Percentiles rank a stretch among this genome's conserved stretches.
Conservation (phyloP, 2,113 vertebrate species). For the Etheostoma cragini region DNA sequence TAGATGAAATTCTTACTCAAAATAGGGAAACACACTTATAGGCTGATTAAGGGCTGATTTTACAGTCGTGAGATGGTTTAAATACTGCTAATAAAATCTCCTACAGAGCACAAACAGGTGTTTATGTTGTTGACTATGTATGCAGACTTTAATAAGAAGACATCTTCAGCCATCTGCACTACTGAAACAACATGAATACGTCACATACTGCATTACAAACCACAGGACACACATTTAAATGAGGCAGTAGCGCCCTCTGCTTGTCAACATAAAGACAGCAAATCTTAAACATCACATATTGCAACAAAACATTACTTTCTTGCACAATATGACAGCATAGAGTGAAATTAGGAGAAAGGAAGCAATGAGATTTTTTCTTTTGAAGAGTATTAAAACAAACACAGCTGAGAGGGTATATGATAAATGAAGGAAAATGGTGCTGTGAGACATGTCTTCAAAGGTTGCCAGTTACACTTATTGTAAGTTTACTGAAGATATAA, state of each 20-base stretch:
- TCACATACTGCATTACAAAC: not conserved
- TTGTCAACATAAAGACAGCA: not conserved
- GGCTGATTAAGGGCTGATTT: not conserved
- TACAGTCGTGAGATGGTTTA: not conserved
- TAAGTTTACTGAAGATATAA: not conserved
- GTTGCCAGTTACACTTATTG: not conserved
- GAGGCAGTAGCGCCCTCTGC: conserved; percentile 19
- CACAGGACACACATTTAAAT: not conserved
- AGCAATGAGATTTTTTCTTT: not conserved
- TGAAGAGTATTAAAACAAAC: not conserved
- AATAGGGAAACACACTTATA: not conserved
- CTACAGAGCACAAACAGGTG: not conserved
- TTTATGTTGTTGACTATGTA: not conserved
- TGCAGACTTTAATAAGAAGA: not conserved
- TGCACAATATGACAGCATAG: not conserved
- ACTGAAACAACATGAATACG: not conserved
- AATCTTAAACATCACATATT: not conserved
- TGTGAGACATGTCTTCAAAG: not conserved
- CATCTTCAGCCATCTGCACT: not conserved
- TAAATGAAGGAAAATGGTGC: not conserved
- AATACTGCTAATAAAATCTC: not conserved
- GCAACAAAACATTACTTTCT: not conserved
- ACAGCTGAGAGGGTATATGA: not conserved
- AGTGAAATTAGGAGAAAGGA: not conserved
- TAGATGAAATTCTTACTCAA: not conserved